phyloP scores from a whole-genome alignment of 2,113 vertebrate species.

The Tetraodon nigroviridis region DNA sequence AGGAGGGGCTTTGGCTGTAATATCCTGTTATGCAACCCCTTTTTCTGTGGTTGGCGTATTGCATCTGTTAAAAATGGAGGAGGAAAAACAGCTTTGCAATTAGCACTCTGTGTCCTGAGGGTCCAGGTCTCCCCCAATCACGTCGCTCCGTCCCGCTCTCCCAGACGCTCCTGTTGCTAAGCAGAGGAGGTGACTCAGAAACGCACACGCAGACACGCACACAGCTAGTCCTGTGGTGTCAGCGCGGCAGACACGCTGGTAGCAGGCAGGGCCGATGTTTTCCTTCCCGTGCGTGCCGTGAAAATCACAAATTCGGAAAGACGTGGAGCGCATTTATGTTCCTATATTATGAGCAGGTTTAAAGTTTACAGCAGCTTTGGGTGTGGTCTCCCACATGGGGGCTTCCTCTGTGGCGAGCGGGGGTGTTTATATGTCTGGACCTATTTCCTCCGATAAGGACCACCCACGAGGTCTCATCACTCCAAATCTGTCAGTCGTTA shows the following conservation, averaged over 20 bases:
- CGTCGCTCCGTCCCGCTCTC: constrained; percentile 49
- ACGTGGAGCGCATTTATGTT: constrained; percentile 1
- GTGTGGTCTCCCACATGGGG: constrained; percentile 55
- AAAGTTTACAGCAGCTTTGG: constrained; percentile 47
- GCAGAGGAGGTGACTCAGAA: constrained; percentile 70
- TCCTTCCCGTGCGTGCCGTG: constrained; percentile 17
- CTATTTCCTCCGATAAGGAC: constrained; percentile 71
- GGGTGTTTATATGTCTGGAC: constrained; percentile 66
- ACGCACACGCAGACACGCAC: constrained; percentile 16
- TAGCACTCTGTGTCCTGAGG: constrained; percentile 65
- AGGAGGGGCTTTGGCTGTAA: constrained; percentile 54
- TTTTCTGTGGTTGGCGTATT: constrained; percentile 55
- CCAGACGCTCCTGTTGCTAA: constrained; percentile 66
- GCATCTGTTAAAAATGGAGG: constrained; percentile 65
- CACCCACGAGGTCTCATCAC: constrained; percentile 66
- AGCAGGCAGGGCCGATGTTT: constrained; percentile 35
- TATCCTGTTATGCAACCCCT: constrained; percentile 71
- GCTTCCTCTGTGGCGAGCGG: constrained; percentile 60
- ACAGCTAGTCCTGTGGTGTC: constrained; percentile 42
- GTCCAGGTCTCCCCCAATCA: constrained; percentile 71
- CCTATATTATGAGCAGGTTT: constrained; percentile 26
- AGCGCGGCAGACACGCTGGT: constrained; percentile 41
- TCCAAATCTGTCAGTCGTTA: constrained; percentile 61
- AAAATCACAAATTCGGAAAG: constrained; percentile 15
- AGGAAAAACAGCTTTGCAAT: constrained; percentile 68